Evolutionary conservation across 1,140 invertebrate species (phyloP), one percentile per base, ranked within the genome.

Genomic region (Oncopodura yosiiana): DNA sequence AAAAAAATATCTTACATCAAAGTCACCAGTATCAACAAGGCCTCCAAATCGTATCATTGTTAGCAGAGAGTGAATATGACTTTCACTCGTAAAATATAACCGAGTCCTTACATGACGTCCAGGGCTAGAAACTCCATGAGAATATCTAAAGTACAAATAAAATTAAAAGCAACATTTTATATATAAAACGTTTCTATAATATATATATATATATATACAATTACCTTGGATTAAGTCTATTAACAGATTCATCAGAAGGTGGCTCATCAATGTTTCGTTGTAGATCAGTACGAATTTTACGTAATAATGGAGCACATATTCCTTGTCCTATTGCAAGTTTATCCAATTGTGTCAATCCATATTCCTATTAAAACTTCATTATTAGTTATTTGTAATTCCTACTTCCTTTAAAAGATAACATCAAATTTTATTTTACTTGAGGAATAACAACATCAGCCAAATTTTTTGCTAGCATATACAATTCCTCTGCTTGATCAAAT

Each of bases 31-130:
- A 73, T 94, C 86, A 18, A 93, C 77, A 41, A 99, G 73, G 27
- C 87, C 90, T 30, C 95, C 95, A 70, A 89, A 96, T 58, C 94
- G 79, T 26, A 99, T 76, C 48, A 98, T 89, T 9, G 93, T 98
- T 39, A 99, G 77, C 49, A 99, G 73, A 5, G 94, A 98, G 73
- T 99, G 96, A 53, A 99, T 92, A 73, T 99, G 96, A 70, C 91
- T 95, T 75, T 99, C 96, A 70, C 92, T 97, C 3, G 96, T 99
- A 69, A 99, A 99, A 72, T 99, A 99, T 3, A 99, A 75, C 12
- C 96, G 78, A 1, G 94, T 97, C 27, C 94, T 76, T 3, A 99
- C 96, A 75, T 98, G 95, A 43, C 96, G 76, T 43, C 94, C 91
- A 42, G 95, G 95, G 70, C 93, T 94, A 41, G 92, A 92, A 42